Evolutionary conservation across 2,113 vertebrate genomes (phyloP).

Genomic region (Pholis gunnellus): DNA sequence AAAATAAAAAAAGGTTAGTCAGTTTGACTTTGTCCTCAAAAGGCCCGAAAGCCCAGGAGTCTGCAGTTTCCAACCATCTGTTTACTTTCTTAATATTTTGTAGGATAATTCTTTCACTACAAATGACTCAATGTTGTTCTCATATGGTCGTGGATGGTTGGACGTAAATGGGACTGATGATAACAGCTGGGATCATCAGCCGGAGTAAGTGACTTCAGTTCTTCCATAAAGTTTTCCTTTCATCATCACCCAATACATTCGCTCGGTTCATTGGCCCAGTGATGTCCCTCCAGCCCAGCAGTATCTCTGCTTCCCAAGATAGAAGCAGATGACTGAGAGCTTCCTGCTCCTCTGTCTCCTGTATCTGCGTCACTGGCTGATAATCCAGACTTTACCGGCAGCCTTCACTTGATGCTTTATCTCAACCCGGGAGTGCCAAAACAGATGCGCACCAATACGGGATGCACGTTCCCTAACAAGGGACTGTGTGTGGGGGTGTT

Average conservation of each 20-base stretch:
- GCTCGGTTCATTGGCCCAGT: slow-evolving; percentile 29
- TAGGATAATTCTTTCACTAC: background rate
- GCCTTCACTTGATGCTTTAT: slow-evolving; percentile 74
- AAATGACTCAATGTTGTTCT: background rate
- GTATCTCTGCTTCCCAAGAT: slow-evolving; percentile 76
- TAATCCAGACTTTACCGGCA: slow-evolving; percentile 72
- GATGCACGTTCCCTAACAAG: slow-evolving; percentile 46
- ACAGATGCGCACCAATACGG: slow-evolving; percentile 50
- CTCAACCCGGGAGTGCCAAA: slow-evolving; percentile 58
- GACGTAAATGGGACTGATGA: slow-evolving; percentile 4
- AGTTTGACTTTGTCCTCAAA: slow-evolving; percentile 20
- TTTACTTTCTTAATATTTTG: background rate
- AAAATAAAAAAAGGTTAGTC: background rate
- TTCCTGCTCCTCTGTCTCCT: slow-evolving; percentile 66
- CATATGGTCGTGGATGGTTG: background rate
- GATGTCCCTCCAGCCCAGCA: slow-evolving; percentile 16
- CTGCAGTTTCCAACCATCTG: background rate
- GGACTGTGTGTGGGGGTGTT: slow-evolving; percentile 31
- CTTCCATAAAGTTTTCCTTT: slow-evolving; percentile 37
- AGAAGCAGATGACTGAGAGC: slow-evolving; percentile 65
- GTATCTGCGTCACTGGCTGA: slow-evolving; percentile 68
- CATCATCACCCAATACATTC: slow-evolving; percentile 44
- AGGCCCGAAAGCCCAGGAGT: background rate
- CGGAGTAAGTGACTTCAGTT: slow-evolving; percentile 27
- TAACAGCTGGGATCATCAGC: slow-evolving; percentile 15